Conservation (phyloP, 1,140 invertebrate species). For the Amphibalanus amphitrite region DNA sequence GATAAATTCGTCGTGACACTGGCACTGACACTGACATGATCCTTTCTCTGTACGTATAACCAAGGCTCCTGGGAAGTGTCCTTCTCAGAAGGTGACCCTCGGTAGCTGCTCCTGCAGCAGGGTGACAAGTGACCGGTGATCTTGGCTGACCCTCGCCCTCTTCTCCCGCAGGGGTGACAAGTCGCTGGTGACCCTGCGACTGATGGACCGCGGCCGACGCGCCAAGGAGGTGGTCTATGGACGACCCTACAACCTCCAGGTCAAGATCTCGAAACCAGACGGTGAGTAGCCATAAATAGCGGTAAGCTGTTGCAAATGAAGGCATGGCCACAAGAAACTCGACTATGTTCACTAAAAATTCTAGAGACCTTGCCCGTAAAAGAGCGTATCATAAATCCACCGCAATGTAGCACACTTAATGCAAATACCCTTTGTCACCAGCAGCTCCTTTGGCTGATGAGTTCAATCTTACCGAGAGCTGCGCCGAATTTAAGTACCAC, state of each 20-base stretch:
- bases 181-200: not conserved
- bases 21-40: too few relatives aligned
- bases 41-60: not conserved
- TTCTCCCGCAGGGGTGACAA: not conserved
- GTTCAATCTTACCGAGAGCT: too few relatives aligned
- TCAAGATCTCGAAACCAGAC: slow-evolving; percentile 18
- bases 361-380: too few relatives aligned
- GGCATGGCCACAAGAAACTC: too few relatives aligned
- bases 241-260: slow-evolving; percentile 17
- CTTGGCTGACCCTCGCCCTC: not conserved
- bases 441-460: too few relatives aligned
- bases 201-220: slow-evolving; percentile 7
- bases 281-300: slow-evolving; percentile 8
- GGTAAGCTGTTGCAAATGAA: too few relatives aligned
- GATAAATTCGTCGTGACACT: too few relatives aligned
- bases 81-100: not conserved
- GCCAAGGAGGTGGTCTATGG: slow-evolving; percentile 18
- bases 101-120: not conserved
- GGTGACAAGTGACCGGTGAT: not conserved
- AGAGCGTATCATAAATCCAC: too few relatives aligned
- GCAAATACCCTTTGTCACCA: too few relatives aligned
- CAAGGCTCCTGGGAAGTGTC: not conserved
- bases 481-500: too few relatives aligned
- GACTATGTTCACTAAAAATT: too few relatives aligned
- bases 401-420: too few relatives aligned